Percentiles rank a stretch among this genome's conserved stretches.
These are phyloP conservation scores for Otolemur crassicaudatus DNA, from an alignment of 2,797 vertebrate species.

Conservation along the genomic window DNA sequence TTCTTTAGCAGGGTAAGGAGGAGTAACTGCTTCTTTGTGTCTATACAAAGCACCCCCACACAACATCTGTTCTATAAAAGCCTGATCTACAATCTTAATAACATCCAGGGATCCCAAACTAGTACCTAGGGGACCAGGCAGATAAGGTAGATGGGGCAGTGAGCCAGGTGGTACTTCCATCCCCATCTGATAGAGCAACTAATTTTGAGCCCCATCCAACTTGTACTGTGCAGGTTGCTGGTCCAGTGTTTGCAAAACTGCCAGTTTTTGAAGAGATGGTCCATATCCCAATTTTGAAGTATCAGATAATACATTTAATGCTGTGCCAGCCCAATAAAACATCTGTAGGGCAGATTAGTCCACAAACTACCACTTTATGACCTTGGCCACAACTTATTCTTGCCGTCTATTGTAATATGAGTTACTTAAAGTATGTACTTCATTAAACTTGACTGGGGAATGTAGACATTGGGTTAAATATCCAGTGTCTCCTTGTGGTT, in stretches of 20 bases:
- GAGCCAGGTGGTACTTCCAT: not conserved
- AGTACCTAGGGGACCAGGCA: not conserved
- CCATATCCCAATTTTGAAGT: conserved; percentile 11
- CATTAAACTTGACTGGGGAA: not conserved
- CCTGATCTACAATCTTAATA: not conserved
- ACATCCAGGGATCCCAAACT: not conserved
- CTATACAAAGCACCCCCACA: not conserved
- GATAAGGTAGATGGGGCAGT: not conserved
- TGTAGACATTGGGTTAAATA: not conserved
- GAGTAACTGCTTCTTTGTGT: not conserved
- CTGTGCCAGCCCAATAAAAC: conserved; percentile 34
- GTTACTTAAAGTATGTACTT: not conserved
- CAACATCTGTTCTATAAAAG: not conserved
- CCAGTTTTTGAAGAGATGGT: conserved; percentile 11
- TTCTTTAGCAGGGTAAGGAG: conserved; percentile 36
- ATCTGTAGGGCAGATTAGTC: not conserved
- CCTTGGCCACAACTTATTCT: conserved; percentile 11
- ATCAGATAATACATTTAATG: not conserved
- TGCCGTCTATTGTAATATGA: not conserved
- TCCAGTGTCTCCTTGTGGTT: not conserved
- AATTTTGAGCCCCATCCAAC: not conserved
- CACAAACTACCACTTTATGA: not conserved
- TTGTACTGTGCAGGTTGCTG: not conserved
- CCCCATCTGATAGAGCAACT: not conserved
- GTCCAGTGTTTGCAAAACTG: conserved; percentile 25